phyloP scores from a whole-genome alignment of 2,797 vertebrate species.

The Allobates femoralis region DNA sequence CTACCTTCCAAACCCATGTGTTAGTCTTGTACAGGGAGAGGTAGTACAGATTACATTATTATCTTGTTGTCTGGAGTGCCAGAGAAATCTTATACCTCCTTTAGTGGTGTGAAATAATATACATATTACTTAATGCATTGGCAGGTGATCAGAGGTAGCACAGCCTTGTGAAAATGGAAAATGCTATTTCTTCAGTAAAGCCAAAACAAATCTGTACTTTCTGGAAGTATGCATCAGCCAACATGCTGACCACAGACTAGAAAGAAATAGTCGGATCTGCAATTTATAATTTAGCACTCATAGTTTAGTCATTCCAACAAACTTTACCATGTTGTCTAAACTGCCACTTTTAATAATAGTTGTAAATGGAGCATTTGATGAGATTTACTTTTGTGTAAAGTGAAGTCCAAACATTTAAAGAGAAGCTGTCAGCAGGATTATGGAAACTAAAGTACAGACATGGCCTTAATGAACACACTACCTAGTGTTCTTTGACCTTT shows the following conservation, averaged over 20 bases:
- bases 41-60: conserved; percentile 40
- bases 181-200: background rate
- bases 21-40: conserved; percentile 22
- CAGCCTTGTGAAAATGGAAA: conserved; percentile 10
- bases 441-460: no score
- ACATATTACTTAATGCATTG: conserved; percentile 35
- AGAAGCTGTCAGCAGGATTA: no score
- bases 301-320: background rate
- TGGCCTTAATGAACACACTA: no score
- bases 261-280: background rate
- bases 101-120: conserved; percentile 30
- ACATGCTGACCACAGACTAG: conserved; percentile 19
- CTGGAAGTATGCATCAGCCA: background rate
- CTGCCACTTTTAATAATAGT: background rate
- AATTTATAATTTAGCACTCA: conserved; percentile 10
- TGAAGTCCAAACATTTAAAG: background rate
- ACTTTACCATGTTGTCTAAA: background rate
- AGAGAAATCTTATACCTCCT: conserved; percentile 22
- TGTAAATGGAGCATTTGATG: background rate
- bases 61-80: conserved; percentile 18
- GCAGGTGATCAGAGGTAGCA: conserved; percentile 19
- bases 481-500: no score
- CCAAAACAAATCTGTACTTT: background rate
- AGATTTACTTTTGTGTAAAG: background rate
- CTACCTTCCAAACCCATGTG: conserved; percentile 37